Conservation (phyloP, 2,888 invertebrate species). For the Danaus chrysippus region DNA sequence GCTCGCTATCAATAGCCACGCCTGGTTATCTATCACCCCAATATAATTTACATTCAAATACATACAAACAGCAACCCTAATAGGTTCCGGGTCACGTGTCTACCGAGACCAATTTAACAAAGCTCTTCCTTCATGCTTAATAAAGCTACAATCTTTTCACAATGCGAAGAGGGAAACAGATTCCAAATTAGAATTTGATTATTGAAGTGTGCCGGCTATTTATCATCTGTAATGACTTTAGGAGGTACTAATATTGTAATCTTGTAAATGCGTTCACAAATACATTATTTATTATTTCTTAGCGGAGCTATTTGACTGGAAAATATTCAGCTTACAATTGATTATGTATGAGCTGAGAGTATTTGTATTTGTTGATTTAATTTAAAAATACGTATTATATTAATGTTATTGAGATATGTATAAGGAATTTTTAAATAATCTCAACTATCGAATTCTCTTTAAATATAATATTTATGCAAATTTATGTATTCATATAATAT, state of each 20-base stretch:
- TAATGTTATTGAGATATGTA: neutral
- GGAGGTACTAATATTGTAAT: conserved; percentile 75
- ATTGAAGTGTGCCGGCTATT: conserved; percentile 78
- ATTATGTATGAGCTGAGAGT: conserved; percentile 52
- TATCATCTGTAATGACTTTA: conserved; percentile 77
- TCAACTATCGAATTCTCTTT: conserved; percentile 23
- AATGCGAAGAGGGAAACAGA: conserved; percentile 75
- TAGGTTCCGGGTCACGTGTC: conserved; percentile 81
- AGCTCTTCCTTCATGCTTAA: conserved; percentile 76
- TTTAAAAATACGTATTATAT: neutral
- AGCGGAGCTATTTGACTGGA: conserved; percentile 61
- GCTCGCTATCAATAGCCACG: conserved; percentile 67
- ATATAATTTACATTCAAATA: conserved; percentile 55
- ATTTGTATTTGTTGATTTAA: conserved; percentile 2
- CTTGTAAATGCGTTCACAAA: conserved; percentile 72
- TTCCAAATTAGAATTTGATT: conserved; percentile 80
- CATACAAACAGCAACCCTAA: conserved; percentile 73
- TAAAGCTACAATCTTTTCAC: conserved; percentile 77
- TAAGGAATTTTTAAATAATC: too few species aligned
- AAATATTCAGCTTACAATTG: conserved; percentile 68
- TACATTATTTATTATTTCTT: conserved; percentile 70
- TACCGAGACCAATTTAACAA: conserved; percentile 78
- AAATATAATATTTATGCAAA: conserved; percentile 37
- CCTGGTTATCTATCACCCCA: conserved; percentile 71
- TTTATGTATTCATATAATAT: conserved; percentile 67